Evolutionary conservation across 64 coral and sea anemone genomes (phyloP).

Genomic region (Trachythela sp.): DNA sequence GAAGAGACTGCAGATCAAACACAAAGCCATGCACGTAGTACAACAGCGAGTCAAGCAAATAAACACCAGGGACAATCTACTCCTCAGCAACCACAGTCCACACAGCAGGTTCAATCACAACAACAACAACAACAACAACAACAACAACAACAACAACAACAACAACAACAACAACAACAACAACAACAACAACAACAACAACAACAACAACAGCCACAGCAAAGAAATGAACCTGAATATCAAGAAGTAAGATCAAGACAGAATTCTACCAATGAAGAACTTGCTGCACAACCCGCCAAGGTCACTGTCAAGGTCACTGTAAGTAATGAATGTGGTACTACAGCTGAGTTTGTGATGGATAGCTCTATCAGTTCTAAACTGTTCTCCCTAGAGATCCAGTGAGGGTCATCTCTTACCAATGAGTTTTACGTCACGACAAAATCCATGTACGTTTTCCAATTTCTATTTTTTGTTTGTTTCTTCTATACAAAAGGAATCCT

Average conservation of each 20-base stretch:
- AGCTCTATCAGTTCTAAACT: too few relatives aligned
- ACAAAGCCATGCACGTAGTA: not conserved
- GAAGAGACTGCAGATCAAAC: not conserved
- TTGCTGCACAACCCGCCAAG: not conserved
- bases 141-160: constrained; percentile 13
- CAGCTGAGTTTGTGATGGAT: too few relatives aligned
- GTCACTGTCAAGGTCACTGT: not conserved
- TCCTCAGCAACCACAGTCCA: not conserved
- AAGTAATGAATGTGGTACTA: not conserved
- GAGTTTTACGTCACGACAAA: too few relatives aligned
- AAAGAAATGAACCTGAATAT: not conserved
- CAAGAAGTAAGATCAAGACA: not conserved
- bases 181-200: constrained; percentile 8
- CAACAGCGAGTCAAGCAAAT: not conserved
- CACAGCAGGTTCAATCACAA: not conserved
- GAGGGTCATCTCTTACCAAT: too few relatives aligned
- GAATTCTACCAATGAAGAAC: not conserved
- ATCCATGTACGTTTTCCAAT: too few relatives aligned
- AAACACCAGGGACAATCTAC: not conserved
- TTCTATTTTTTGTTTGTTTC: not conserved
- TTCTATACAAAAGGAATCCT: not conserved
- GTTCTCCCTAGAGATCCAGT: too few relatives aligned
- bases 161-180: not conserved
- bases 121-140: constrained; percentile 8
- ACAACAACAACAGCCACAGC: constrained; percentile 1